Evolutionary conservation across 2,113 vertebrate genomes (phyloP).

Genomic region (Mobula birostris): DNA sequence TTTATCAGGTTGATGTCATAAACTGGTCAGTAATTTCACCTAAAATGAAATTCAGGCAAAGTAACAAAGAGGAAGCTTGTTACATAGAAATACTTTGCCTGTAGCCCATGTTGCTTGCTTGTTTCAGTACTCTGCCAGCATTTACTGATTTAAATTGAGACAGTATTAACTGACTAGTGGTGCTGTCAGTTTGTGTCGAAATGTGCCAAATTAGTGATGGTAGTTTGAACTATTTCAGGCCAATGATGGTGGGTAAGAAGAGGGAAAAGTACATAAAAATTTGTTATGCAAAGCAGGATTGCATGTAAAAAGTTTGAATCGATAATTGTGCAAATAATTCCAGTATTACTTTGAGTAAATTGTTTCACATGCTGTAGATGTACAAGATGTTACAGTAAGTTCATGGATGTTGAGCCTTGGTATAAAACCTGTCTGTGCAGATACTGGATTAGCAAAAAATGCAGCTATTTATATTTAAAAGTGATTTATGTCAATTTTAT

Average conservation of each 20-base stretch:
- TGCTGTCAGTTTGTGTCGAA: too few relatives aligned
- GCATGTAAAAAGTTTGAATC: background rate
- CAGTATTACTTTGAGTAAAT: background rate
- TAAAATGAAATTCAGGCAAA: background rate
- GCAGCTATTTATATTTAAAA: constrained; percentile 17
- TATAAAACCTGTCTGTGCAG: background rate
- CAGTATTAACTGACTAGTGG: too few relatives aligned
- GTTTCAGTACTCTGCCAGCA: background rate
- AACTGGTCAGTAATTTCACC: background rate
- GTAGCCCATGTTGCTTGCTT: background rate
- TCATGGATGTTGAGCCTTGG: background rate
- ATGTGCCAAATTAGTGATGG: background rate
- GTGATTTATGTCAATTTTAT: constrained; percentile 4
- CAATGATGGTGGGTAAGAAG: background rate
- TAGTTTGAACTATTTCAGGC: background rate
- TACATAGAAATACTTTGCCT: background rate
- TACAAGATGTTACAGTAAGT: background rate
- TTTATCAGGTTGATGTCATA: background rate
- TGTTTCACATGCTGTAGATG: background rate
- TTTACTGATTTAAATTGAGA: background rate
- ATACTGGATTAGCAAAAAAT: background rate
- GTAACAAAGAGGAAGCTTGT: background rate
- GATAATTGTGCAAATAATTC: background rate
- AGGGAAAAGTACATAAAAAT: background rate
- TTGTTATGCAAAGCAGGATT: background rate